A percentile compares a stretch with the other conserved stretches of the same genome.
Evolutionary conservation across 2,888 invertebrate species (phyloP).

Genomic region (Agrochola macilenta): DNA sequence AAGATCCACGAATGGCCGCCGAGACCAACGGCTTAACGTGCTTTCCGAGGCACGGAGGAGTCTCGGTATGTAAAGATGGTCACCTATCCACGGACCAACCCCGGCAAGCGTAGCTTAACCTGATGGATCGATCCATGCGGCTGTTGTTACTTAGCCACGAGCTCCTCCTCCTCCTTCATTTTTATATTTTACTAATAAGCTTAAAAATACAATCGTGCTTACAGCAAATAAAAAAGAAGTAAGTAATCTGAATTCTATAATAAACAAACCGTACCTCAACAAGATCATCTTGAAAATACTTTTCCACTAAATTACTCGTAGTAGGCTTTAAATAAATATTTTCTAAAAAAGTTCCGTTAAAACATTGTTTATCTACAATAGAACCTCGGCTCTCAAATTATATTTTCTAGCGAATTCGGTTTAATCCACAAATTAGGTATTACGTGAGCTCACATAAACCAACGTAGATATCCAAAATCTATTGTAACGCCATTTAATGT

Average conservation of each 20-base stretch:
- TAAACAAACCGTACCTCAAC: not conserved
- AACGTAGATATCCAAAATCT: not conserved
- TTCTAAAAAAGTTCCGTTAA: not conserved
- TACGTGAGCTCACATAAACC: not conserved
- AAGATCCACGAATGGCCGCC: no score
- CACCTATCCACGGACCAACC: no score
- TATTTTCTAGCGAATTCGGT: constrained; percentile 8
- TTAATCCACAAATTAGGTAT: constrained; percentile 16
- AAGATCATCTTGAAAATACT: constrained; percentile 11
- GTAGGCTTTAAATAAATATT: constrained; percentile 25
- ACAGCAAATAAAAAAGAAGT: not conserved
- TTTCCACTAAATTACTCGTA: constrained; percentile 16
- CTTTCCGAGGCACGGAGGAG: no score
- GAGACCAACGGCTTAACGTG: no score
- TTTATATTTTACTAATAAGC: not conserved
- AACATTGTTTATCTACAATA: constrained; percentile 16
- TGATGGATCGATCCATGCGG: no score
- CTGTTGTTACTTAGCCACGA: no score
- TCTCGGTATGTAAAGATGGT: no score
- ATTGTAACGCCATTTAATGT: constrained; percentile 8
- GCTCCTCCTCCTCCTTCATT: no score
- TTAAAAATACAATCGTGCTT: not conserved
- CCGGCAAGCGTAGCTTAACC: no score
- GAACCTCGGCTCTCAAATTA: not conserved
- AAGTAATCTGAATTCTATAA: not conserved